Evolutionary conservation across 2,797 vertebrate genomes (phyloP), one percentile per base, ranked within the genome.

Genomic region (Hemibagrus guttatus): DNA sequence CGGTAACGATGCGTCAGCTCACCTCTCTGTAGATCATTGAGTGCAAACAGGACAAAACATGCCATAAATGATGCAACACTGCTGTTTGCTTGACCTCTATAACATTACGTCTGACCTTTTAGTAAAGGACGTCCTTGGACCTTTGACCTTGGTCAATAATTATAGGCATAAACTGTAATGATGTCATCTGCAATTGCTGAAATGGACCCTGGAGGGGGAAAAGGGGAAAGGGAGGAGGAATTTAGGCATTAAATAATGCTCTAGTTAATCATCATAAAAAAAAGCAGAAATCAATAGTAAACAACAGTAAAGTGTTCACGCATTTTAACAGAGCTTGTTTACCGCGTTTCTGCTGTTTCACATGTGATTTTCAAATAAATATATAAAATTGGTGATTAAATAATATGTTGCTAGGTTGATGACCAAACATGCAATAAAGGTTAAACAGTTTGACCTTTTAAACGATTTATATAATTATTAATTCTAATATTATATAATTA

Each of bases 61-160:
- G 86, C 87, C 75, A 84, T 84, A 89, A 88, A 87, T 89, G 87
- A 90, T 64, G 26, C 71, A 82, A 83, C 78, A 26, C 85, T 68
- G 78, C 58, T 86, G 79, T 89, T 91, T 85, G 76, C 82, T 88
- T 85, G 87, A 72, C 86, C 86, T 90, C 86, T 84, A 49, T 49
- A 85, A 84, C 66, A 59, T 86, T 81, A 81, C 39, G 81, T 88
- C 83, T 88, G 88, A 90, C 86, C 79, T 81, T 85, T 64, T 21
- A 28, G 83, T 63, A 76, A 72, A 86, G 82, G 85, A 89, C 71
- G 74, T 83, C 52, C 75, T 71, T 16, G 86, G 88, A 87, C 89
- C 91, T 91, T 89, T 89, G 89, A 89, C 88, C 87, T 31, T 56
- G 84, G 84, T 89, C 88, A 88, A 91, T 91, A 88, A 89, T 90